Conservation (phyloP, 2,797 vertebrate genomes). For the Pseudomugil tenellus region DNA sequence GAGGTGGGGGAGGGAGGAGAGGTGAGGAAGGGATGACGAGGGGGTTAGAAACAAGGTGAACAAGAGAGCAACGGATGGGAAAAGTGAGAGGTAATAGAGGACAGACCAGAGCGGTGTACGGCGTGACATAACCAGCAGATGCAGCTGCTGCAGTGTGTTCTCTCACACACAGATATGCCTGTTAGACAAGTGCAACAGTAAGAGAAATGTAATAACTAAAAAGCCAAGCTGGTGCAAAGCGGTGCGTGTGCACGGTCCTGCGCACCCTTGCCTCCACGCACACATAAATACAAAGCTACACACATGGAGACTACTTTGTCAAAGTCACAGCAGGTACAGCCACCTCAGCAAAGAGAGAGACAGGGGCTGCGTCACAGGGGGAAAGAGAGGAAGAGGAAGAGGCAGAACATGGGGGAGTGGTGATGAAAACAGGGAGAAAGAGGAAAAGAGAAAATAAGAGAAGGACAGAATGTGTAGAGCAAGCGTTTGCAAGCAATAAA, state of each 20-base stretch:
- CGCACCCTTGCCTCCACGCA: constrained; percentile 6
- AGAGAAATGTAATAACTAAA: constrained; percentile 40
- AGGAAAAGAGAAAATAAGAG: constrained; percentile 35
- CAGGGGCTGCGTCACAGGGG: constrained; percentile 56
- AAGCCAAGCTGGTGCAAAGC: constrained; percentile 14
- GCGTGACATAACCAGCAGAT: constrained; percentile 51
- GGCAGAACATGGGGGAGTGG: constrained; percentile 20
- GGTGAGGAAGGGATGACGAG: constrained; percentile 16
- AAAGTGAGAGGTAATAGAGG: constrained; percentile 62
- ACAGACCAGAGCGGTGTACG: constrained; percentile 50
- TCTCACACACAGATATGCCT: constrained; percentile 23
- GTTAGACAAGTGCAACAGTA: constrained; percentile 34
- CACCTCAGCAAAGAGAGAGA: constrained; percentile 83
- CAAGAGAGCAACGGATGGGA: constrained; percentile 51
- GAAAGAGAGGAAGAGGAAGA: constrained; percentile 17
- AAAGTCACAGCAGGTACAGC: constrained; percentile 85
- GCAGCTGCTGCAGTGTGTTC: constrained; percentile 48
- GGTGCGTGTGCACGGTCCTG: constrained; percentile 3
- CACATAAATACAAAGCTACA: constrained; percentile 51
- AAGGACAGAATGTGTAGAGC: constrained; percentile 39
- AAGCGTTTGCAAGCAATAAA: constrained; percentile 58
- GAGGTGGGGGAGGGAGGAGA: constrained; percentile 15
- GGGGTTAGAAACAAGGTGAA: constrained; percentile 70
- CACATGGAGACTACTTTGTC: constrained; percentile 80
- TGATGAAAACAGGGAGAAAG: constrained; percentile 38